Base-by-base conservation (phyloP, 2,888 invertebrate species). In the Chydorus sphaericus region DNA sequence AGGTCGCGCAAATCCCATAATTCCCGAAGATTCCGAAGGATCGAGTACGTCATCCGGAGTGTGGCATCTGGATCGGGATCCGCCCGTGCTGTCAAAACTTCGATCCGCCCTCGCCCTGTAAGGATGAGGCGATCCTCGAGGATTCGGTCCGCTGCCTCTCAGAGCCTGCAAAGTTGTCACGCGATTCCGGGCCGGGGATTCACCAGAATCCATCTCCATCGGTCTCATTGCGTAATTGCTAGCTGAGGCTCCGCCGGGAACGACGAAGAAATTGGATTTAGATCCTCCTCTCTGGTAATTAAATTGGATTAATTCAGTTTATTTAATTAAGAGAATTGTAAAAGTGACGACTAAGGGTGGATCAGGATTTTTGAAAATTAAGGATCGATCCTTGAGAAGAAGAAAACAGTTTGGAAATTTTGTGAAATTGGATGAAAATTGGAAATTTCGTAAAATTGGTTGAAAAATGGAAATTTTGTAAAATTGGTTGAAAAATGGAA, bases 181-280 rank as follows among this genome's bases (percentile, higher is more conserved):
- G n/a, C n/a, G n/a, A n/a, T n/a, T 39, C n/a, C 26, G 57, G 33
- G 49, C 26, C 11, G 44, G 44, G 28, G 44, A 26, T 14, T 44
- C 26, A 2, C 39, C 39, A 10, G 28, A 44, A 26, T 44, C 44
- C 3, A 23, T n/a, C n/a, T n/a, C 44, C 7, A 23, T 28, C 14
- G 44, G 44, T 20, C 44, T 23, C 44, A 44, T 44, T 16, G 26
- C 44, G 86, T 62, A 90, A n/a, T n/a, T n/a, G n/a, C n/a, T n/a
- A n/a, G n/a, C n/a, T n/a, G n/a, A 87, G 54, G 89, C 90, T 18
- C 64, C 64, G 58, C 89, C 77, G 59, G 87, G 85, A 83, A 87
- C 86, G 53, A 88, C 89, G 57, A 89, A 90, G 73, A 91, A 83
- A 72, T 89, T 90, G 64, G 81, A 84, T 65, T 83, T 84, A 58